Conservation (phyloP, 2,113 vertebrate species). For the Leptosomus discolor region DNA sequence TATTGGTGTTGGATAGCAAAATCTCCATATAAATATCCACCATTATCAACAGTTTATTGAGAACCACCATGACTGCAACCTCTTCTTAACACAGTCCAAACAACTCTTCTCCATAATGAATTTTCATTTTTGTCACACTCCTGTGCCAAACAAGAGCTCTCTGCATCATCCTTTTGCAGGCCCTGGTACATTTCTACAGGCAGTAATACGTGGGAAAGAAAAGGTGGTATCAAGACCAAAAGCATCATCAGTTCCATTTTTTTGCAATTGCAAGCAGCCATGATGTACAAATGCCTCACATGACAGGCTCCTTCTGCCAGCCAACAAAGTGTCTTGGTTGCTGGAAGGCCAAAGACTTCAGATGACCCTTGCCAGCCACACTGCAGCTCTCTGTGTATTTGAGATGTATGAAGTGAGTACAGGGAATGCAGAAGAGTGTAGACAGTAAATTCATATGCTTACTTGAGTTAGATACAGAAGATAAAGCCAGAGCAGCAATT, state of each 20-base stretch:
- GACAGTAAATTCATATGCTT: background rate
- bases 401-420: background rate
- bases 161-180: background rate
- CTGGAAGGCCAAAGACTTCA: background rate
- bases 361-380: background rate
- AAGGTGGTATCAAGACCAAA: fast-evolving
- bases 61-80: background rate
- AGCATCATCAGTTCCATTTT: background rate
- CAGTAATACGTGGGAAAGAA: background rate
- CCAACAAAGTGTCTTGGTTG: background rate
- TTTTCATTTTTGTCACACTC: background rate
- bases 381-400: background rate
- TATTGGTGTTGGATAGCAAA: background rate
- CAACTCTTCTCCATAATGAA: background rate
- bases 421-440: background rate
- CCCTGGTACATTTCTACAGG: background rate
- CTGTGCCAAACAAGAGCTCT: background rate
- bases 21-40: background rate
- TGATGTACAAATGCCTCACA: background rate
- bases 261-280: background rate
- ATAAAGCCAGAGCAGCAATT: background rate
- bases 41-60: background rate
- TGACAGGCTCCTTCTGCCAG: background rate
- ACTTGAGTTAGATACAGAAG: background rate
- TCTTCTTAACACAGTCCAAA: background rate